Conservation (phyloP, 2,113 vertebrate species). For the Callospermophilus lateralis region DNA sequence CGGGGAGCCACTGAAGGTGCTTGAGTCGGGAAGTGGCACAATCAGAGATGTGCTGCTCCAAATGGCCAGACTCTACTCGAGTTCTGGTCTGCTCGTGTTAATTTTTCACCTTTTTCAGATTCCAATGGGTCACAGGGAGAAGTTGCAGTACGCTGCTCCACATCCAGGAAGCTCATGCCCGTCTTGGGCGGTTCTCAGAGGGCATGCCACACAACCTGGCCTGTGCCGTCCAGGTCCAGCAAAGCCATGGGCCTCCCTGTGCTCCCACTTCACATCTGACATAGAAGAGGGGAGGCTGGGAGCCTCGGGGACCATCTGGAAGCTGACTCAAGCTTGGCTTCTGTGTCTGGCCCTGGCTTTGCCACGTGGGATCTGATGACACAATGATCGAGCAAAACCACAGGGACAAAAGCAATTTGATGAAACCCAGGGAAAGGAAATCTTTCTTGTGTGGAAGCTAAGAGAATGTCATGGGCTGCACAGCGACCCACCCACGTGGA, state of each 20-base stretch:
- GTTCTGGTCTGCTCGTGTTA: neutral
- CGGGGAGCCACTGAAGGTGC: neutral
- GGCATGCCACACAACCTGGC: neutral
- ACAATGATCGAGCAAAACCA: constrained; percentile 76
- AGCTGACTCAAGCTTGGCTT: neutral
- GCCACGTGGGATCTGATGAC: constrained; percentile 62
- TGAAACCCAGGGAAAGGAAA: constrained; percentile 68
- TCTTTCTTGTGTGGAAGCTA: neutral
- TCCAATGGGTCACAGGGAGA: neutral
- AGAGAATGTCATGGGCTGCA: neutral
- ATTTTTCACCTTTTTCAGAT: neutral
- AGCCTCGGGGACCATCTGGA: neutral
- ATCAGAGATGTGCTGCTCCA: neutral
- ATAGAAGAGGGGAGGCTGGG: neutral
- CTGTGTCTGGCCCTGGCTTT: neutral
- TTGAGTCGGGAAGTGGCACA: neutral
- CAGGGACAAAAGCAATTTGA: constrained; percentile 76
- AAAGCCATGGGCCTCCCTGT: accelerated
- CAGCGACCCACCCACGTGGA: neutral
- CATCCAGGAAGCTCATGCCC: neutral
- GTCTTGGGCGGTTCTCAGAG: accelerated
- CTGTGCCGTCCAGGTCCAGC: accelerated
- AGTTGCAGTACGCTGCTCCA: neutral
- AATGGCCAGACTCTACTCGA: accelerated
- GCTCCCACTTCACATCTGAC: neutral